Evolutionary conservation across 23 tunicate species (phyloP), one percentile per base, ranked within the genome.

Genomic region (Phallusia fumigata): DNA sequence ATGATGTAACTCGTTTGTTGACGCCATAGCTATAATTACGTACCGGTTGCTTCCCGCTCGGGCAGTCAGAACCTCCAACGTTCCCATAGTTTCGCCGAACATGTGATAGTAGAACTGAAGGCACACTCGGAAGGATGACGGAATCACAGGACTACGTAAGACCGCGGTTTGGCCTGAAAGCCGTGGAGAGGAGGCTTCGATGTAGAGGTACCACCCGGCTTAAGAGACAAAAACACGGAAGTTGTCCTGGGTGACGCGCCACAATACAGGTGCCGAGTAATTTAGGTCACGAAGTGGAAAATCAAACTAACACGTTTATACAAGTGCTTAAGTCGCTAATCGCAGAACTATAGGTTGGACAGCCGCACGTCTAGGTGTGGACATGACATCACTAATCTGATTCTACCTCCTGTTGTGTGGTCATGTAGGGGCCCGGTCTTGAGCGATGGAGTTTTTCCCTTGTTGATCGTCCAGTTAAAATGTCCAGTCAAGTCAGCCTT

Each of bases 121-220:
- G 73, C 98, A 94, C 0, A 83, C 53, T 19, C 72, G 80, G 24
- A 83, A 13, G 0, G 65, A 32, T 16, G 90, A 65, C 1, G 84
- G 36, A 30, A 94, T 89, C 15, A 53, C 33, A 28, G 85, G 86
- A 76, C 94, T 94, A 1, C 92, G 86, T n/a, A 94, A 30, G 18
- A 83, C 53, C 13, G 98, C 90, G 74, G 22, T 89, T 77, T 94
- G 84, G 0, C 90, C 88, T 2, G 32, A 28, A 26, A 64, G 53
- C 30, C 83, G 65, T 31, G 98, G 88, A 16, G 88, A 79, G 0
- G 98, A 94, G n/a, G 98, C 92, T 83, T 94, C 98, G 28, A 77
- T 65, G 85, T 94, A 94, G 24, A 85, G 19, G 73, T 89, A 94
- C 90, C 90, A 94, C 0, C 98, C 98, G 77, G 33, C 98, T 94